Conservation (phyloP, 2,113 vertebrate species). For the Cnemophilus loriae region DNA sequence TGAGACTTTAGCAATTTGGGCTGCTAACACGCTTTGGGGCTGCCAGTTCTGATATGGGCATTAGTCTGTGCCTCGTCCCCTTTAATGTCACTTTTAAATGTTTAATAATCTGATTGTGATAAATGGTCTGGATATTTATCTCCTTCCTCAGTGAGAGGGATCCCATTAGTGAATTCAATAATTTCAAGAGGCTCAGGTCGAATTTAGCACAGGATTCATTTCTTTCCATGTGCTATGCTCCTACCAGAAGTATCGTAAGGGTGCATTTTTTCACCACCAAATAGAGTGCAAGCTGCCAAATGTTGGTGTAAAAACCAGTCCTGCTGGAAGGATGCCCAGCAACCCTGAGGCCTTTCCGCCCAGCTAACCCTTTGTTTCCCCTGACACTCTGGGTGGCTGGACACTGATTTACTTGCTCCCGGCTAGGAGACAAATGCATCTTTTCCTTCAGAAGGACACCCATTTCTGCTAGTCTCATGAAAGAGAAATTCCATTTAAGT, state of each 20-base stretch:
- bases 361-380: background rate
- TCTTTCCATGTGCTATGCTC: background rate
- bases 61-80: background rate
- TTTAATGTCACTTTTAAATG: slow-evolving; percentile 10
- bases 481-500: background rate
- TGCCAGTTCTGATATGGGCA: background rate
- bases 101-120: slow-evolving; percentile 39
- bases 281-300: background rate
- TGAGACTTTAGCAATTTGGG: background rate
- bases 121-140: slow-evolving; percentile 25
- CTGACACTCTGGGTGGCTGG: background rate
- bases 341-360: background rate
- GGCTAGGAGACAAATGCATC: background rate
- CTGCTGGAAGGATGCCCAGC: background rate
- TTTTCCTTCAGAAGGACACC: background rate
- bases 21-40: background rate
- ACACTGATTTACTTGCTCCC: background rate
- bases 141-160: background rate
- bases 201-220: background rate
- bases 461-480: background rate
- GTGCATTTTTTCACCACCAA: background rate
- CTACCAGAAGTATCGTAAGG: background rate
- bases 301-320: background rate
- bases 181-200: background rate
- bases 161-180: slow-evolving; percentile 13